A percentile compares a stretch with the other conserved stretches of the same genome.
These are phyloP conservation scores for Ypsolopha scabrella DNA, from an alignment of 2,888 invertebrate genomes.

Conservation along the genomic window DNA sequence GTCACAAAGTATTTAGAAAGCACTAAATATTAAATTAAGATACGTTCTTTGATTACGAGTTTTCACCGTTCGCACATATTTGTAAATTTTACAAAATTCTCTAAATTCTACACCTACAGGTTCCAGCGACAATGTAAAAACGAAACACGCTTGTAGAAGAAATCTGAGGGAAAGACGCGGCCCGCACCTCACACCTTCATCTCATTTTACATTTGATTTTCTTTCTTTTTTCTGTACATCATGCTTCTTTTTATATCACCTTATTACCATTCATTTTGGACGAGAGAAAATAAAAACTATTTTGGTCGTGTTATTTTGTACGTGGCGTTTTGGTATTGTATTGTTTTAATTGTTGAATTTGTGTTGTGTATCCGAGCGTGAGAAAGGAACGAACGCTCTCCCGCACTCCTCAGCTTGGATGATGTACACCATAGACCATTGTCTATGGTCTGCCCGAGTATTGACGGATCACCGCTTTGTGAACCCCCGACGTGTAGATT, in stretches of 20 bases:
- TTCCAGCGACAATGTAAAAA: neutral
- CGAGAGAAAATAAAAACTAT: constrained; percentile 57
- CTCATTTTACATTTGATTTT: constrained; percentile 24
- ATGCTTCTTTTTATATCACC: constrained; percentile 24
- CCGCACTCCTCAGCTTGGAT: constrained; percentile 47
- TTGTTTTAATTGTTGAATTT: constrained; percentile 57
- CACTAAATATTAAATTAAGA: no score
- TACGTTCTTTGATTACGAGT: no score
- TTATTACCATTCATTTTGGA: constrained; percentile 32
- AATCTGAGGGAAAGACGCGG: constrained; percentile 27
- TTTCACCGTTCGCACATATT: no score
- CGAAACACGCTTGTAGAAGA: neutral
- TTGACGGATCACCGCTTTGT: constrained; percentile 35
- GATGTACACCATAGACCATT: no score
- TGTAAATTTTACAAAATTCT: no score
- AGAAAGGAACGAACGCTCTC: constrained; percentile 39
- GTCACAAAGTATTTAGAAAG: no score
- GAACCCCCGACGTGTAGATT: constrained; percentile 53
- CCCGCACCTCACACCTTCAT: constrained; percentile 46
- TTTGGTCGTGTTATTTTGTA: constrained; percentile 66
- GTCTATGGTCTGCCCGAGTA: neutral
- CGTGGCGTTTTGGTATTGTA: constrained; percentile 52
- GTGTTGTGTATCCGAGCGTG: constrained; percentile 57
- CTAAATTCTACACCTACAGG: no score
- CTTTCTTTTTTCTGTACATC: neutral